Evolutionary conservation across 1,140 invertebrate species (phyloP).

Genomic region (Coboldia fuscipes): DNA sequence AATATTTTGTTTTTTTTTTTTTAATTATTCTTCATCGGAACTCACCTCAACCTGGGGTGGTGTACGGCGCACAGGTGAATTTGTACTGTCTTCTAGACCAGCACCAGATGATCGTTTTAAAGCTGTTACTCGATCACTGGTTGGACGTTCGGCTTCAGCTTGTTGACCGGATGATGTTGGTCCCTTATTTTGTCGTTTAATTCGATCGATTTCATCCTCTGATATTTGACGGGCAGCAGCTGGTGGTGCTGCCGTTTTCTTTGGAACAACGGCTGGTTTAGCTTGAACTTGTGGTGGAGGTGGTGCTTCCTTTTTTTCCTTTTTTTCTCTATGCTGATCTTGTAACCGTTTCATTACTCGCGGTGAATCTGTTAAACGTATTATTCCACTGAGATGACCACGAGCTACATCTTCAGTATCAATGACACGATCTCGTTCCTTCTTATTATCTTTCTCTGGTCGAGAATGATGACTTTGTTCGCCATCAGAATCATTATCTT

Average conservation of each 20-base stretch:
- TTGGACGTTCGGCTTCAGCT: constrained; percentile 26
- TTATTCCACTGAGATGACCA: constrained; percentile 76
- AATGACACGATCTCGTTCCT: constrained; percentile 55
- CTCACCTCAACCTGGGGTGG: constrained; percentile 42
- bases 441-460: constrained; percentile 27
- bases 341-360: constrained; percentile 72
- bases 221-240: constrained; percentile 45
- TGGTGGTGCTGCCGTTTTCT: constrained; percentile 25
- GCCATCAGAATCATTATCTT: constrained; percentile 44
- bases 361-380: constrained; percentile 69
- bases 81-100: constrained; percentile 23
- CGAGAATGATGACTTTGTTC: constrained; percentile 34
- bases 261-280: constrained; percentile 26
- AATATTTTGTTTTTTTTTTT: background rate
- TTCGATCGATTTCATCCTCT: constrained; percentile 72
- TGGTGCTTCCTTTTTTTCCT: constrained; percentile 38
- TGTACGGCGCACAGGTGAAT: constrained; percentile 25
- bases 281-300: constrained; percentile 24
- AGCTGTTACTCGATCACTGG: constrained; percentile 21
- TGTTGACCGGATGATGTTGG: constrained; percentile 29
- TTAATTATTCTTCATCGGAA: constrained; percentile 27
- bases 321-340: constrained; percentile 54
- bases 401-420: constrained; percentile 76
- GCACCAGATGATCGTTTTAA: constrained; percentile 17
- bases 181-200: constrained; percentile 73